phyloP scores from a whole-genome alignment of 2,888 invertebrate species.

The Mechanitis mazaeus region DNA sequence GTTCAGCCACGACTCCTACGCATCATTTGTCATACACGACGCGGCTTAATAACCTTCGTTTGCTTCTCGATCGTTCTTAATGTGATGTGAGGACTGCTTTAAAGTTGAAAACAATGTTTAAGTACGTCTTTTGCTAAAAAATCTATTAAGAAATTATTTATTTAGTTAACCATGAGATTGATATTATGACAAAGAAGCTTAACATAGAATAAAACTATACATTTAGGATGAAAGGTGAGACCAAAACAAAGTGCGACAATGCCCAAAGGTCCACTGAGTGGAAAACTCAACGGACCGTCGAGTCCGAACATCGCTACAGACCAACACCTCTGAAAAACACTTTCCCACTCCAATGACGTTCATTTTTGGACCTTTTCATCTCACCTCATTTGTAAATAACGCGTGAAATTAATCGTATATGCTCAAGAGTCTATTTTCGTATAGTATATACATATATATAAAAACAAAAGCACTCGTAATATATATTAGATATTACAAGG shows the following conservation, averaged over 20 bases:
- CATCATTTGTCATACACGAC: slow-evolving; percentile 71
- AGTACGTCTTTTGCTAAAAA: neutral
- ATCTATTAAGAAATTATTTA: neutral
- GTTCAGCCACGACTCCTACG: slow-evolving; percentile 62
- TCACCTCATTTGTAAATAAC: slow-evolving; percentile 61
- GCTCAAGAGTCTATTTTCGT: neutral
- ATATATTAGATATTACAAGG: slow-evolving; percentile 41
- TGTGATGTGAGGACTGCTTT: slow-evolving; percentile 23
- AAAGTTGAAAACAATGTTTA: neutral
- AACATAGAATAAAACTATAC: slow-evolving; percentile 26
- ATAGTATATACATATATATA: neutral
- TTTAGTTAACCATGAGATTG: neutral
- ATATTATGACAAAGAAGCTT: slow-evolving; percentile 16
- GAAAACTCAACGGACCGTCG: slow-evolving; percentile 74
- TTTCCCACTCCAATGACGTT: slow-evolving; percentile 68
- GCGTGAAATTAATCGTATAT: slow-evolving; percentile 41
- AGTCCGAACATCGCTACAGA: slow-evolving; percentile 66
- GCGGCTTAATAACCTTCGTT: slow-evolving; percentile 48
- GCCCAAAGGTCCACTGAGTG: slow-evolving; percentile 69
- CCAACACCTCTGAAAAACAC: slow-evolving; percentile 74
- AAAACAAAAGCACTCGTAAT: neutral
- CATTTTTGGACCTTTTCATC: slow-evolving; percentile 75
- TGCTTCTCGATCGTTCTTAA: slow-evolving; percentile 24
- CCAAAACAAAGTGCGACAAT: slow-evolving; percentile 60
- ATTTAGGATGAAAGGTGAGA: slow-evolving; percentile 64